Evolutionary conservation across 1,140 invertebrate genomes (phyloP).

Genomic region (Hyphantria cunea): DNA sequence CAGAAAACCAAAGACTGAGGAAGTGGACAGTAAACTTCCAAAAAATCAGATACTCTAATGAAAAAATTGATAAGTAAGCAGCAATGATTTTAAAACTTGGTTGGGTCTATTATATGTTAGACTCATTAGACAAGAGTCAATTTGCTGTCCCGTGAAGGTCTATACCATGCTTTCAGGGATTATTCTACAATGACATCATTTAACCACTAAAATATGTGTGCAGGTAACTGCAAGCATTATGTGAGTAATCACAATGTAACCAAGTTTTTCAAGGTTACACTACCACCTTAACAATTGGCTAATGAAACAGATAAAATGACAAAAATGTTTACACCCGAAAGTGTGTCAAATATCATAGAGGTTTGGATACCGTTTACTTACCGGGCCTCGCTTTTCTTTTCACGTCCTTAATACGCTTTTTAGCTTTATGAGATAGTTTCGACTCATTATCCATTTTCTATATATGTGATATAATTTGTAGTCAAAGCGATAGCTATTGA

Average conservation of each 20-base stretch:
- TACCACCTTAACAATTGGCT: not conserved
- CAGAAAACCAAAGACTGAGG: too few relatives aligned
- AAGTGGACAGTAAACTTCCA: too few relatives aligned
- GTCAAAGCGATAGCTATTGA: not conserved
- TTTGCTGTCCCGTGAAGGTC: too few relatives aligned
- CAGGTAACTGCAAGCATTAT: too few relatives aligned
- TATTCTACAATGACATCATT: slow-evolving; percentile 30
- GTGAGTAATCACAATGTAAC: not conserved
- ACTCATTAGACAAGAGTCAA: too few relatives aligned
- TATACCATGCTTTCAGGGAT: slow-evolving; percentile 29
- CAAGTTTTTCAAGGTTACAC: not conserved
- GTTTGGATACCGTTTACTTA: slow-evolving; percentile 68
- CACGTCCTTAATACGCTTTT: slow-evolving; percentile 92
- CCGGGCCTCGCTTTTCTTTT: slow-evolving; percentile 94
- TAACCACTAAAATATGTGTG: slow-evolving; percentile 4
- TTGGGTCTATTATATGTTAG: too few relatives aligned
- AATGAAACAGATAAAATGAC: slow-evolving; percentile 7
- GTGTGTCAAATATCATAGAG: slow-evolving; percentile 19
- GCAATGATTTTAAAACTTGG: too few relatives aligned
- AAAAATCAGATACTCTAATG: too few relatives aligned
- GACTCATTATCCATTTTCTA: slow-evolving; percentile 79
- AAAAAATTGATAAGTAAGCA: too few relatives aligned
- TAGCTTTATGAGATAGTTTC: slow-evolving; percentile 88
- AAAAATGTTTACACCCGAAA: slow-evolving; percentile 9
- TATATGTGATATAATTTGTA: slow-evolving; percentile 8